Percentiles rank a stretch among this genome's conserved stretches.
phyloP scores from a whole-genome alignment of 2,113 vertebrate species.

The Paradisaea rubra region DNA sequence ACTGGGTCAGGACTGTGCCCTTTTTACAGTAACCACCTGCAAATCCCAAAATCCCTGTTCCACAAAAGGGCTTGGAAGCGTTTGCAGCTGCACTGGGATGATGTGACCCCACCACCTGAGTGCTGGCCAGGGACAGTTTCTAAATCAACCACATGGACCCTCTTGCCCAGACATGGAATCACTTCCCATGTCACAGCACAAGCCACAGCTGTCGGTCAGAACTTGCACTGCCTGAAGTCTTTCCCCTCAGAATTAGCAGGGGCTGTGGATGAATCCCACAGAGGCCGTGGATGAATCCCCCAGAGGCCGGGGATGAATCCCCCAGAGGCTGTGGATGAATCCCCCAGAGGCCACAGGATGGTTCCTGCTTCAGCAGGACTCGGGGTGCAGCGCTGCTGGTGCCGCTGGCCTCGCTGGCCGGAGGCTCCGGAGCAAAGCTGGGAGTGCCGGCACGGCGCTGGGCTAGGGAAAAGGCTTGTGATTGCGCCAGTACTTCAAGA shows the following conservation, averaged over 20 bases:
- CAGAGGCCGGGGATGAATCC: not conserved
- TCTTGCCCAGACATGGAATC: not conserved
- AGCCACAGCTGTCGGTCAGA: not conserved
- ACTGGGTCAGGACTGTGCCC: not conserved
- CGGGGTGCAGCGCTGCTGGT: accelerated
- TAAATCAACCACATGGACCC: not conserved
- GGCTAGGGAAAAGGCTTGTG: not conserved
- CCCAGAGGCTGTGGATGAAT: not conserved
- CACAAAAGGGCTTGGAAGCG: accelerated
- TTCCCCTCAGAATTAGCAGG: accelerated
- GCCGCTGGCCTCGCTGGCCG: accelerated
- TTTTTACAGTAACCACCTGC: not conserved
- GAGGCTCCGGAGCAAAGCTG: not conserved
- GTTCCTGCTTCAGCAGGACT: not conserved
- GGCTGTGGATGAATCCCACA: not conserved
- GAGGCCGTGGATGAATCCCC: accelerated
- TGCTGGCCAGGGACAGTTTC: not conserved
- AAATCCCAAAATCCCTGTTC: not conserved
- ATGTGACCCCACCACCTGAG: not conserved
- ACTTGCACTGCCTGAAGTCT: not conserved
- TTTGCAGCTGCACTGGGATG: not conserved
- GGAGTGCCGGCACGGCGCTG: not conserved
- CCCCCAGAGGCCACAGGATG: not conserved
- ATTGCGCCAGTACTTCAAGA: not conserved
- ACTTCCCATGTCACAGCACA: not conserved